These are phyloP conservation scores for Ophioninae sp. DNA, from an alignment of 2,888 invertebrate species.

Conservation along the genomic window DNA sequence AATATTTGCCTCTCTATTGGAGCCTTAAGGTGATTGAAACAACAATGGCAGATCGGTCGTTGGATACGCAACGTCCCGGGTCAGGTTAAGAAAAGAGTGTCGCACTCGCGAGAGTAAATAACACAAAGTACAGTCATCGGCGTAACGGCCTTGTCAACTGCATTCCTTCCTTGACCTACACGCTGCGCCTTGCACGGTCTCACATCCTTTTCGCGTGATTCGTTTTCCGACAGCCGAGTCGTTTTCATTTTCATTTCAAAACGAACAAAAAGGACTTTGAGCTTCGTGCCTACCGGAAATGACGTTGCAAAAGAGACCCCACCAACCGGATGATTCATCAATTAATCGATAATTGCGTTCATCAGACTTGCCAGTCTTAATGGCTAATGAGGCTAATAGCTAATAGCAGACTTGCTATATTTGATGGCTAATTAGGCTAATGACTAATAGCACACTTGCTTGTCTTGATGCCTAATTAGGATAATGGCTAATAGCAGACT, in stretches of 20 bases:
- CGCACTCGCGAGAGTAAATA: constrained; percentile 56
- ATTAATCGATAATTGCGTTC: constrained; percentile 14
- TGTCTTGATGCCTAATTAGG: no score
- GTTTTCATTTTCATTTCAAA: neutral
- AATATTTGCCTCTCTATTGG: neutral
- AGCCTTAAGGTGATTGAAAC: neutral
- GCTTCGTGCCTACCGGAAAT: constrained; percentile 46
- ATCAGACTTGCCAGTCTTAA: neutral
- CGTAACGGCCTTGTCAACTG: constrained; percentile 78
- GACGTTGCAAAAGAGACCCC: neutral
- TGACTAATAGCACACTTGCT: no score
- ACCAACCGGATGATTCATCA: constrained; percentile 27
- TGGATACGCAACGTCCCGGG: constrained; percentile 51
- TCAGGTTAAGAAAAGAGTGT: constrained; percentile 48
- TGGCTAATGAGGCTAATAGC: no score
- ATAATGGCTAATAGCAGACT: no score
- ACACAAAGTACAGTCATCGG: constrained; percentile 53
- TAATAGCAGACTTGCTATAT: no score
- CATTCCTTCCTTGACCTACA: constrained; percentile 81
- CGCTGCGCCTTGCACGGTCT: constrained; percentile 68
- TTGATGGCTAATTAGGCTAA: no score
- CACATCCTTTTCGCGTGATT: constrained; percentile 75
- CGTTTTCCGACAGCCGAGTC: constrained; percentile 61
- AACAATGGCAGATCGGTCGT: neutral
- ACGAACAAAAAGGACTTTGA: neutral